Percentiles rank a stretch among this genome's conserved stretches.
Evolutionary conservation across 2,113 vertebrate species (phyloP).

Genomic region (Orientallactaga bullata): DNA sequence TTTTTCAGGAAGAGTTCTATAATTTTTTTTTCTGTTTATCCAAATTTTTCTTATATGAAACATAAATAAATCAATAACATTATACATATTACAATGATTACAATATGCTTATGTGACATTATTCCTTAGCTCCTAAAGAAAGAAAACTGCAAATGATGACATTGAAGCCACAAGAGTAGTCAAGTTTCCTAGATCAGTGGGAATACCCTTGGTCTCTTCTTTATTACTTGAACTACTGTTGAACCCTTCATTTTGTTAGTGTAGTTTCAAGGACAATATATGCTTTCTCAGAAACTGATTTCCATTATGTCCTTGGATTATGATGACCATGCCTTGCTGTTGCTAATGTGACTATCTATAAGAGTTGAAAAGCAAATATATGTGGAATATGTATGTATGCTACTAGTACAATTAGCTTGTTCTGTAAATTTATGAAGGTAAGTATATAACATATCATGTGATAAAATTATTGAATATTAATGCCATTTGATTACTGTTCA

Average conservation of each 20-base stretch:
- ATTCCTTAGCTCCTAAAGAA: background rate
- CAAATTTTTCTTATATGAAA: background rate
- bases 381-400: slow-evolving; percentile 65
- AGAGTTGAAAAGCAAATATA: slow-evolving; percentile 67
- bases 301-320: slow-evolving; percentile 77
- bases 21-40: background rate
- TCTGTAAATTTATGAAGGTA: background rate
- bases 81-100: background rate
- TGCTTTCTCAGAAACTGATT: slow-evolving; percentile 1
- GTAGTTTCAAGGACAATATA: slow-evolving; percentile 68
- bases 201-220: slow-evolving; percentile 24
- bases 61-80: background rate
- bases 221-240: background rate
- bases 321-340: slow-evolving; percentile 49
- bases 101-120: background rate
- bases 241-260: slow-evolving; percentile 35
- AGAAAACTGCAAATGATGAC: background rate
- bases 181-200: slow-evolving; percentile 7
- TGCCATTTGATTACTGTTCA: background rate
- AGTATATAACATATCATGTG: background rate
- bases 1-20: background rate
- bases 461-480: slow-evolving; percentile 40
- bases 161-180: background rate
- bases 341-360: slow-evolving; percentile 54
- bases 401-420: slow-evolving; percentile 63